Base-by-base conservation (phyloP, 2,888 invertebrate species). In the Microchrysa polita region DNA sequence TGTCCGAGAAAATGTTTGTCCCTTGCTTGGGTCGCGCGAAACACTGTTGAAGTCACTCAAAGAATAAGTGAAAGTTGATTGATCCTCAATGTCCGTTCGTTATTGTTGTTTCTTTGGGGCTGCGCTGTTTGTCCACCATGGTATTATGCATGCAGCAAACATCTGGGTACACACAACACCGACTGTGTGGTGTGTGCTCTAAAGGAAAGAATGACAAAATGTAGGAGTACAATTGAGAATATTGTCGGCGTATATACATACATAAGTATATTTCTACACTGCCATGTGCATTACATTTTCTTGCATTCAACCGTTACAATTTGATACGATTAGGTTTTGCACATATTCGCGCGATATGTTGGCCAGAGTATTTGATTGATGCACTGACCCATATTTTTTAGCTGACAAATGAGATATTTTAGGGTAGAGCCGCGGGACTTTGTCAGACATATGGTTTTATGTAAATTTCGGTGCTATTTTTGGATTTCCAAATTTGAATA, bases 21-120 rank as follows among this genome's bases (percentile, higher is more conserved):
- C 27, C 2, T 34, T 5, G 27, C n/a, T n/a, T 34, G 7, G 27
- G 23, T 53, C n/a, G n/a, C 23, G 53, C 16, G 55, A 57, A 57
- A 20, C 65, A 65, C 18, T 55, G n/a, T n/a, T 40, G 55, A 20
- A 55, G 16, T 71, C 55, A n/a, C 4, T 2, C 57, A 63, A n/a
- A 57, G 48, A 55, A 74, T 72, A 75, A 75, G 75, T 75, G 75
- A 75, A 75, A 75, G 75, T 75, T 75, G 75, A 75, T 75, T 75
- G 75, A 75, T 74, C 67, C 73, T 75, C 71, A 52, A 40, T 73
- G 71, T 73, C 27, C 27, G 27, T 34, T 34, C 27, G 27, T 34
- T 7, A 7, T 34, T 7, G 27, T 34, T n/a, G n/a, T n/a, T n/a
- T n/a, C 27, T 5, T 34, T 7, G 27, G 2, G 4, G 27, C 7